Evolutionary conservation across 2,797 vertebrate species (phyloP), one percentile per base, ranked within the genome.

Genomic region (Garrulus glandarius): DNA sequence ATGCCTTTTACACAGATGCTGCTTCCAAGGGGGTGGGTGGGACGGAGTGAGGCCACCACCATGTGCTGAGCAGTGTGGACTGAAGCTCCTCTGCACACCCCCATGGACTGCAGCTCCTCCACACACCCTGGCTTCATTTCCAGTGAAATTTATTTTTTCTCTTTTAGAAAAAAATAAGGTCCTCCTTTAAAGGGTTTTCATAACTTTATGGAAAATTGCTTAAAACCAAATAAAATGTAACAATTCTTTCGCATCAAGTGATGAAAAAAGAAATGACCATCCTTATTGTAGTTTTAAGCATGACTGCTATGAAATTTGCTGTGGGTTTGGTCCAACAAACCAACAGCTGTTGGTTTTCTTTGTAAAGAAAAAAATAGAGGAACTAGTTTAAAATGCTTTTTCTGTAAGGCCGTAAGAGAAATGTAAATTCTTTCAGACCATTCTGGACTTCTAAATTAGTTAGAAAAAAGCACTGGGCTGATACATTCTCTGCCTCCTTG

Each of bases 401-500:
- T 74, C 41, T 92, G 79, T 34, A 64, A 64, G 41, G 37, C 37
- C 50, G 9, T 3, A n/a, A 60, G 71, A 68, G 52, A 44, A 43
- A 70, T 24, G 8, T 43, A 85, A 85, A 91, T 52, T 57, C 72
- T 91, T 50, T 44, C 11, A 59, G 82, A 74, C n/a, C 13, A 11
- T 60, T 74, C 76, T 57, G 47, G 81, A 63, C 67, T 94, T 92
- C 70, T 91, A 87, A 96, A 94, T 68, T 34, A 84, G 72, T 68
- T 17, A 64, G 83, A 85, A 94, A 78, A 69, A 52, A 74, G 56
- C 87, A 70, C 26, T 50, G 41, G 55, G 65, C 57, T 88, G 95
- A 93, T 93, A 56, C 7, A 85, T 64, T 52, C 70, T 34, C 55
- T 81, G 76, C 79, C 64, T 94, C 67, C 43, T 59, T 23, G 69